Conservation (phyloP, 2,797 vertebrate genomes). For the Myoxocephalus aenaeus region DNA sequence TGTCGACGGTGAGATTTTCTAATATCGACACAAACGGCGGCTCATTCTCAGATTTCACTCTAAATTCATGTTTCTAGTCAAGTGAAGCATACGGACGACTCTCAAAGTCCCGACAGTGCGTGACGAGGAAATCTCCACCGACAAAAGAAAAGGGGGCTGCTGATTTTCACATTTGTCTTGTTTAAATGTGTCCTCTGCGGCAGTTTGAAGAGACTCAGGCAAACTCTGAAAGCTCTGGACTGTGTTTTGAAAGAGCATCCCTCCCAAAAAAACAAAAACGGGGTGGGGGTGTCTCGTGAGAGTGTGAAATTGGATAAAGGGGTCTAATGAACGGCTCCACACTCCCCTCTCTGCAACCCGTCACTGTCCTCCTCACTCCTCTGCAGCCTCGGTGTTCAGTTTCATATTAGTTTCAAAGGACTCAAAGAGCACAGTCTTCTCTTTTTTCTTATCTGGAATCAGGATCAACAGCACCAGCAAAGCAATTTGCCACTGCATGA, state of each 20-base stretch:
- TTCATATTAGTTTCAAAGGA: conserved; percentile 64
- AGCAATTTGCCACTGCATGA: conserved; percentile 43
- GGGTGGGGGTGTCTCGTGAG: not conserved
- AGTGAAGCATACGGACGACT: not conserved
- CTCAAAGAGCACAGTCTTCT: conserved; percentile 31
- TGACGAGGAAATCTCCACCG: not conserved
- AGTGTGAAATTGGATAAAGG: conserved; percentile 56
- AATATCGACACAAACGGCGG: not conserved
- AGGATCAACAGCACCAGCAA: conserved; percentile 35
- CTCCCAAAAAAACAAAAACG: not conserved
- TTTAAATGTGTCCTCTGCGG: conserved; percentile 16
- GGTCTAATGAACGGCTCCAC: conserved; percentile 53
- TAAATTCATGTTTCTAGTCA: not conserved
- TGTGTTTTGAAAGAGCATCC: conserved; percentile 27
- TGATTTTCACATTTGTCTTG: conserved; percentile 12
- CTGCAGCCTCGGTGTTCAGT: conserved; percentile 42
- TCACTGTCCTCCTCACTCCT: conserved; percentile 65
- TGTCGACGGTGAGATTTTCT: not conserved
- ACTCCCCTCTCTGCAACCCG: conserved; percentile 51
- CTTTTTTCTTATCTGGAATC: conserved; percentile 50
- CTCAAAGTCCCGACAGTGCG: not conserved
- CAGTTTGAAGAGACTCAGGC: conserved; percentile 19
- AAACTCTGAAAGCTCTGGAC: conserved; percentile 16
- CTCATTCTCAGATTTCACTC: not conserved
- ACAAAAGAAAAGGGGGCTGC: not conserved